These are phyloP conservation scores for Chaitophorus viminalis DNA, from an alignment of 2,888 invertebrate genomes.

Conservation along the genomic window DNA sequence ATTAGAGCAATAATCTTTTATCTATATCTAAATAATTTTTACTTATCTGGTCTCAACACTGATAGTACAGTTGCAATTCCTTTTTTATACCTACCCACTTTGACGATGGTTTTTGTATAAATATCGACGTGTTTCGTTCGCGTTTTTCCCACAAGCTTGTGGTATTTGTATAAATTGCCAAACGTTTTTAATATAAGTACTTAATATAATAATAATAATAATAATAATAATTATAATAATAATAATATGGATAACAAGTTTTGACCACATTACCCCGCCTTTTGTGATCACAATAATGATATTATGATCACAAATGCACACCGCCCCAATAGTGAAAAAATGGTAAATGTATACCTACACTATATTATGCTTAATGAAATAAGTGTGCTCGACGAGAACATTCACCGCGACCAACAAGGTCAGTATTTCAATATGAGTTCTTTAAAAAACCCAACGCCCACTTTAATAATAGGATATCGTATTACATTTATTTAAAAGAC, in stretches of 20 bases:
- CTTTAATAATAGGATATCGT: conserved; percentile 36
- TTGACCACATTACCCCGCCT: background rate
- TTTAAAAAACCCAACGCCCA: conserved; percentile 35
- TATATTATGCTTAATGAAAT: background rate
- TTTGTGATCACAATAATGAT: background rate
- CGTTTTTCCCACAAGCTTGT: background rate
- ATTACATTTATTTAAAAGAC: conserved; percentile 37
- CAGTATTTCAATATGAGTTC: conserved; percentile 25
- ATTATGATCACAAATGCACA: background rate
- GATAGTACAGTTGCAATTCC: too few relatives aligned
- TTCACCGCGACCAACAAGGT: conserved; percentile 28
- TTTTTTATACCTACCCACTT: too few relatives aligned
- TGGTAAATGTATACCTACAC: background rate
- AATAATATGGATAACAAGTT: background rate
- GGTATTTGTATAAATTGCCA: background rate
- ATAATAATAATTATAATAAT: conserved; percentile 1
- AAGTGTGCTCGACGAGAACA: background rate
- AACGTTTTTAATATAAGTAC: background rate
- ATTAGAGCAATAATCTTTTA: too few relatives aligned
- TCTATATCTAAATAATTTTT: too few relatives aligned
- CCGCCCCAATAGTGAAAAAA: background rate
- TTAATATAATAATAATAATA: too few relatives aligned
- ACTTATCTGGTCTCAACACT: too few relatives aligned
- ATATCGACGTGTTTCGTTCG: background rate
- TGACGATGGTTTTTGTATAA: too few relatives aligned